These are phyloP conservation scores for Meiosimyza decipiens DNA, from an alignment of 2,888 invertebrate species.

Conservation along the genomic window DNA sequence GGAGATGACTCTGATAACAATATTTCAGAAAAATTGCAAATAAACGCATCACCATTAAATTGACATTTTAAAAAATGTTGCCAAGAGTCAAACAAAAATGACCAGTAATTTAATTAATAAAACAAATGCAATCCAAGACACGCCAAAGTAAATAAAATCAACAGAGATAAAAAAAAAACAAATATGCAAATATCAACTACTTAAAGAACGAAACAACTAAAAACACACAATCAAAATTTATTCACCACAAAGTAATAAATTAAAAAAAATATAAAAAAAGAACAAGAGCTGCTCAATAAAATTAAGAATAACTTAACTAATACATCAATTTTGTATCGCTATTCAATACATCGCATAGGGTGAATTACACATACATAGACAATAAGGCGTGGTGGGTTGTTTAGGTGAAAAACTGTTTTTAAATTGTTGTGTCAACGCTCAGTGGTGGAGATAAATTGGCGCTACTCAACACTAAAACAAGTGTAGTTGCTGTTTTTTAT, in stretches of 20 bases:
- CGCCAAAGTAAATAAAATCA: slow-evolving; percentile 27
- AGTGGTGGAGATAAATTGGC: background rate
- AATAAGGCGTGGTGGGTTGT: background rate
- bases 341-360: too few species aligned
- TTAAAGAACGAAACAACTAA: too few species aligned
- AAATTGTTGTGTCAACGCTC: background rate
- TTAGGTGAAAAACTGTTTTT: background rate
- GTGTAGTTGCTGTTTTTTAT: background rate
- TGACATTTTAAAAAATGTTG: slow-evolving; percentile 18
- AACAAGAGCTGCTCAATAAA: background rate
- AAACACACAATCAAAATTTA: background rate
- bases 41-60: background rate
- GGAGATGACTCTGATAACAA: background rate
- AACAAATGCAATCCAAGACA: slow-evolving; percentile 12
- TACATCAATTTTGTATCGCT: too few species aligned
- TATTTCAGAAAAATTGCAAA: too few species aligned
- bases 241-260: slow-evolving; percentile 11
- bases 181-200: background rate
- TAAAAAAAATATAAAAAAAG: background rate
- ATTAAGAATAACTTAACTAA: too few species aligned
- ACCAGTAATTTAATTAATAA: slow-evolving; percentile 20
- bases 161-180: background rate
- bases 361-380: background rate
- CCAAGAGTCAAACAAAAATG: background rate
- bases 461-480: slow-evolving; percentile 1